Conservation (phyloP, 2,888 invertebrate species). For the Nomada fabriciana region DNA sequence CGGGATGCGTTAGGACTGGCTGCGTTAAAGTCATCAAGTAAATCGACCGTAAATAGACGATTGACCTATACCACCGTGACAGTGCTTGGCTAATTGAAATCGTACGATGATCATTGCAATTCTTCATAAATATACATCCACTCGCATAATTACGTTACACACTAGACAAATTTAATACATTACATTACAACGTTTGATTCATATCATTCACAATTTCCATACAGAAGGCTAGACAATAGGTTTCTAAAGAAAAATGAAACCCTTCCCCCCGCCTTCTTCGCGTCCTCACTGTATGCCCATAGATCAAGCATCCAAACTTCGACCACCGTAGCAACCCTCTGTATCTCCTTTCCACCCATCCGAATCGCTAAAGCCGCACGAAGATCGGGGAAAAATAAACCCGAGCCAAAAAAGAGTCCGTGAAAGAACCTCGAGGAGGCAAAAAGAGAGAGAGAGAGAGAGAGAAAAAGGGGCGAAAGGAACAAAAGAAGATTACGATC, state of each 20-base stretch:
- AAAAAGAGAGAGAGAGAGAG: not conserved
- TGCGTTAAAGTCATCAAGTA: not conserved
- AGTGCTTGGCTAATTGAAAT: not conserved
- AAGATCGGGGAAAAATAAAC: not conserved
- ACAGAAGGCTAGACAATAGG: no score
- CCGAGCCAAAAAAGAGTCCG: not conserved
- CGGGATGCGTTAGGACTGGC: not conserved
- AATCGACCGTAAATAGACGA: slow-evolving; percentile 21
- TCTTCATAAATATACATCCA: no score
- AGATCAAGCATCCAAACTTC: slow-evolving; percentile 8
- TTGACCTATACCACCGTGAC: slow-evolving; percentile 10
- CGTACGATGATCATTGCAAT: slow-evolving; percentile 1
- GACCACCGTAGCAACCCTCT: not conserved
- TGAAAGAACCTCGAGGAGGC: not conserved
- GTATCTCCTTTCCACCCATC: not conserved
- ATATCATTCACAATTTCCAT: no score
- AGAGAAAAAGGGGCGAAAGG: not conserved
- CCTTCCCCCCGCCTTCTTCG: not conserved
- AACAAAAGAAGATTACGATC: slow-evolving; percentile 39
- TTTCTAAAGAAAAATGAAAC: not conserved
- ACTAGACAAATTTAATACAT: no score
- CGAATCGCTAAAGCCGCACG: not conserved
- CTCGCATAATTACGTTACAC: no score
- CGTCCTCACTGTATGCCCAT: not conserved
- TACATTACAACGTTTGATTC: no score